A percentile compares a stretch with the other conserved stretches of the same genome.
Evolutionary conservation across 2,113 vertebrate species (phyloP).

Genomic region (Bombycilla garrulus): DNA sequence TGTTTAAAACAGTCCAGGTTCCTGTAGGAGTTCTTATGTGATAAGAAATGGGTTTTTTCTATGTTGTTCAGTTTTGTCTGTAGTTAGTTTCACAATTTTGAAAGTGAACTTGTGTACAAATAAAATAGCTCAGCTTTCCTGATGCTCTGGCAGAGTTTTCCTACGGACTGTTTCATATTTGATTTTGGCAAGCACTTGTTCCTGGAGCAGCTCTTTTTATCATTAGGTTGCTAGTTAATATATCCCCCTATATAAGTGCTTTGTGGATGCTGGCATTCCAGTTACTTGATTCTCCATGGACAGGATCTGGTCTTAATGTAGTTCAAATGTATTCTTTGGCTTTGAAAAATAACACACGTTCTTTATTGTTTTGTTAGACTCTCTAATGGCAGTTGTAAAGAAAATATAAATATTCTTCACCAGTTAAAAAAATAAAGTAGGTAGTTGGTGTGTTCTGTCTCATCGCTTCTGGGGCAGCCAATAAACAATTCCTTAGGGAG

Average conservation of each 20-base stretch:
- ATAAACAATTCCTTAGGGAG: neutral
- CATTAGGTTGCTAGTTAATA: neutral
- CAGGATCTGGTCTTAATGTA: neutral
- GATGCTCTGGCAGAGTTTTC: neutral
- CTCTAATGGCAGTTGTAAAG: neutral
- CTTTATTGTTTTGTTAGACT: neutral
- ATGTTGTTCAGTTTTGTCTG: neutral
- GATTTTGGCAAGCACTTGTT: neutral
- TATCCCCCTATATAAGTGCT: neutral
- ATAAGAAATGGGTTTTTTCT: neutral
- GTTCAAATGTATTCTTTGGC: neutral
- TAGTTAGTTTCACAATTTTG: neutral
- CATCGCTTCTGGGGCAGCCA: neutral
- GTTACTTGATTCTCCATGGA: neutral
- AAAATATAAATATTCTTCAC: neutral
- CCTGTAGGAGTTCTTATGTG: neutral
- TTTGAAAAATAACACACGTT: neutral
- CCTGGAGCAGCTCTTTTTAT: neutral
- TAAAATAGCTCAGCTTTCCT: neutral
- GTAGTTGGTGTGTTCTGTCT: neutral
- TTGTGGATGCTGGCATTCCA: fast-evolving
- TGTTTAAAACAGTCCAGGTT: neutral
- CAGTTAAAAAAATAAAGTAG: neutral
- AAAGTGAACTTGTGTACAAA: neutral
- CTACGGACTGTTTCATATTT: neutral